Percentiles rank a stretch among this genome's conserved stretches.
phyloP scores from a whole-genome alignment of 2,888 invertebrate genomes.

The Tipula unca region DNA sequence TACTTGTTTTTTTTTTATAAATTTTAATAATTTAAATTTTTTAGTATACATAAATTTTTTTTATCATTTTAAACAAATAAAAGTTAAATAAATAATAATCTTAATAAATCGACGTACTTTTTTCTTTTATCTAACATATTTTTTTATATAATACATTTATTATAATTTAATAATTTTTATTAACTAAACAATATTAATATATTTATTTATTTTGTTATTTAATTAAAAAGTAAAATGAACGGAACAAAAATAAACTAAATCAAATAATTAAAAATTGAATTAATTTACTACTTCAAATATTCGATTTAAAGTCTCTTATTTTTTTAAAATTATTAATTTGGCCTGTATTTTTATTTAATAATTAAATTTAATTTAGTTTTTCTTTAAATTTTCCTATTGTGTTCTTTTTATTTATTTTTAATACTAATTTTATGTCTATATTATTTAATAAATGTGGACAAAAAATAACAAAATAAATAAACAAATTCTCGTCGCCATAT shows the following conservation, averaged over 20 bases:
- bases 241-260: background rate
- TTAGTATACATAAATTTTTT: background rate
- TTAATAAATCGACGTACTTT: background rate
- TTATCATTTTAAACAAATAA: background rate
- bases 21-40: background rate
- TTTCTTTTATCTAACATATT: background rate
- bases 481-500: background rate
- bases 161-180: background rate
- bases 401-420: background rate
- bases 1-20: background rate
- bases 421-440: background rate
- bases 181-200: slow-evolving; percentile 8
- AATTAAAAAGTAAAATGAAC: background rate
- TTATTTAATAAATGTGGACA: background rate
- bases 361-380: background rate
- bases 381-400: slow-evolving; percentile 4
- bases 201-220: slow-evolving; percentile 14
- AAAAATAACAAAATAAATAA: background rate
- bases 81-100: background rate
- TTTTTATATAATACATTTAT: background rate
- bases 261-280: background rate
- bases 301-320: background rate
- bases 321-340: background rate
- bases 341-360: slow-evolving; percentile 8
- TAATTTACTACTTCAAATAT: background rate